These are phyloP conservation scores for Urophycis tenuis DNA, from an alignment of 2,797 vertebrate genomes.

Conservation along the genomic window DNA sequence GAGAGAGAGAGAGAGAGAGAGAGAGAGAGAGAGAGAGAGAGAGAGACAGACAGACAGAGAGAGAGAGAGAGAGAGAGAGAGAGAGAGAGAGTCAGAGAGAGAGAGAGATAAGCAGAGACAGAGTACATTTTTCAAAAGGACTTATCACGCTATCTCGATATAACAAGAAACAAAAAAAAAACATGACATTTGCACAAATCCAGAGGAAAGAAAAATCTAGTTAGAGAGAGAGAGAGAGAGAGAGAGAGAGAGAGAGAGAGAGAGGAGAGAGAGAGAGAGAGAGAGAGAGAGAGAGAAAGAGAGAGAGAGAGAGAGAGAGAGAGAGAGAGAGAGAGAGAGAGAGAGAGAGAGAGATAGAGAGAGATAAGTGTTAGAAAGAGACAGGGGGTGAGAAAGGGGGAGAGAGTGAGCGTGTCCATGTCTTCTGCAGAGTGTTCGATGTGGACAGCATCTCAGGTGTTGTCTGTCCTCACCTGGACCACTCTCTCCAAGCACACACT, in stretches of 20 bases:
- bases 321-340: no score
- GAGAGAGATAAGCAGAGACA: no score
- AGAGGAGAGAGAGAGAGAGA: no score
- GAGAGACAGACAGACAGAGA: background rate
- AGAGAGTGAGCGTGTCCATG: background rate
- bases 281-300: no score
- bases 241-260: no score
- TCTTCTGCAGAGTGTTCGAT: background rate
- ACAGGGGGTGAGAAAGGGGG: no score
- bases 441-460: background rate
- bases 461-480: slow-evolving; percentile 44
- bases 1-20: background rate
- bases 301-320: no score
- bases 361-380: no score
- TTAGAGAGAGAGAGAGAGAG: background rate
- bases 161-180: background rate
- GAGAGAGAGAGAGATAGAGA: no score
- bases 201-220: background rate
- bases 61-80: background rate
- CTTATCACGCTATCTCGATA: background rate
- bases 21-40: background rate
- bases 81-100: background rate
- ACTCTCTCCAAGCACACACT: slow-evolving; percentile 83
- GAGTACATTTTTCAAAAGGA: no score
- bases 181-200: background rate